These are phyloP conservation scores for Sylvicola cinctus DNA, from an alignment of 2,888 invertebrate species.

Conservation along the genomic window DNA sequence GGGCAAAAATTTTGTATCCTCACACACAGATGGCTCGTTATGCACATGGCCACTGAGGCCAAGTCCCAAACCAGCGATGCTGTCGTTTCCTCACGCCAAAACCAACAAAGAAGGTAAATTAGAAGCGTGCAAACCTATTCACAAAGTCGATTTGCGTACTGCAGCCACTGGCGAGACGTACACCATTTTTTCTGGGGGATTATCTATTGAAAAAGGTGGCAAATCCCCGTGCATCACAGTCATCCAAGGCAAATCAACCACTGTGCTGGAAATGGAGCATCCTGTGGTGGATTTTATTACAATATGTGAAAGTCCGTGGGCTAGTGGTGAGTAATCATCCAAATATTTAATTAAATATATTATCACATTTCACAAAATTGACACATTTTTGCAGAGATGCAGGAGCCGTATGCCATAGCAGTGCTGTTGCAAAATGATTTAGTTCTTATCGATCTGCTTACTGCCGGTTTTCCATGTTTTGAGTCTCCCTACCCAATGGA, in stretches of 20 bases:
- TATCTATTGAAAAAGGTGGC: slow-evolving; percentile 76
- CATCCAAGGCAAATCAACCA: slow-evolving; percentile 88
- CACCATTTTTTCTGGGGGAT: slow-evolving; percentile 92
- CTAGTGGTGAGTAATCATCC: slow-evolving; percentile 44
- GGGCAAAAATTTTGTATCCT: slow-evolving; percentile 91
- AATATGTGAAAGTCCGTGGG: slow-evolving; percentile 85
- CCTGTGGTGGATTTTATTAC: slow-evolving; percentile 93
- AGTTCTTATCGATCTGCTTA: slow-evolving; percentile 90
- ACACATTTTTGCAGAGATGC: slow-evolving; percentile 50
- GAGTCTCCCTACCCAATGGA: slow-evolving; percentile 99
- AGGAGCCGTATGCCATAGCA: slow-evolving; percentile 95
- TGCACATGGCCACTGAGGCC: slow-evolving; percentile 77
- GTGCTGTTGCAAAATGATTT: slow-evolving; percentile 94
- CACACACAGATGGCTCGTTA: slow-evolving; percentile 89
- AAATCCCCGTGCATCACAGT: slow-evolving; percentile 88
- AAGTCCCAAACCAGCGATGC: slow-evolving; percentile 53
- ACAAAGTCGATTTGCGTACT: slow-evolving; percentile 89
- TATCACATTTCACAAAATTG: not conserved
- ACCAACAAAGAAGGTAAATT: slow-evolving; percentile 78
- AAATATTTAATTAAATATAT: not conserved
- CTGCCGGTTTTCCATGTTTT: slow-evolving; percentile 92
- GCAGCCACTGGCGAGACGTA: slow-evolving; percentile 73
- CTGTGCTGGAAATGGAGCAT: slow-evolving; percentile 98
- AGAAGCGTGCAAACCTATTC: slow-evolving; percentile 86
- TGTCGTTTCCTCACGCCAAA: slow-evolving; percentile 85